phyloP scores from a whole-genome alignment of 2,888 invertebrate species.

The Chromoteleia sp. region DNA sequence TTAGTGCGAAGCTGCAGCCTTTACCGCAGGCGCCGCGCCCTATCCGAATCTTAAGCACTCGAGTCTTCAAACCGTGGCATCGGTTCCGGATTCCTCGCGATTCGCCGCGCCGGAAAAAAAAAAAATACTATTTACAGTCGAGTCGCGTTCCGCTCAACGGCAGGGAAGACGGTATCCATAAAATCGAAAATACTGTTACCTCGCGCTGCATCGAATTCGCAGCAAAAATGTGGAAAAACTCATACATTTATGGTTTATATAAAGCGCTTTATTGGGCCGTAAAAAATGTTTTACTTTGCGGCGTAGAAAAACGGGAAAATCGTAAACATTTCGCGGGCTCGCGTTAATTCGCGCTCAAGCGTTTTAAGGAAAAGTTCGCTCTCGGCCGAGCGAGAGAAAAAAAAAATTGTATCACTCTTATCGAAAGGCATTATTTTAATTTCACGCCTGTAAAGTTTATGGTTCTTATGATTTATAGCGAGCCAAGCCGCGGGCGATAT shows the following conservation, averaged over 20 bases:
- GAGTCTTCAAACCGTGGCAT: constrained; percentile 28
- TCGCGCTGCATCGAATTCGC: constrained; percentile 10
- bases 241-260: constrained; percentile 5
- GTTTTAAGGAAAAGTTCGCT: neutral
- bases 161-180: constrained; percentile 42
- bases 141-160: constrained; percentile 39
- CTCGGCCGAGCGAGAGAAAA: neutral
- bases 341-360: neutral
- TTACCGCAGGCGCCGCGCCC: constrained; percentile 32
- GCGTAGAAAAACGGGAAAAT: neutral
- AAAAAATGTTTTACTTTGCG: constrained; percentile 1
- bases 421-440: constrained; percentile 51
- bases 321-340: neutral
- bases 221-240: neutral
- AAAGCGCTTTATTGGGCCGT: constrained; percentile 10
- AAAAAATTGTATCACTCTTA: constrained; percentile 16
- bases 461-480: constrained; percentile 25
- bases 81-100: constrained; percentile 47
- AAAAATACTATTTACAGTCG: constrained; percentile 23
- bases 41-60: constrained; percentile 37
- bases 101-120: constrained; percentile 15
- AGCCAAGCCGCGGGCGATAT: constrained; percentile 17
- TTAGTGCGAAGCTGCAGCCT: constrained; percentile 21
- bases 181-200: constrained; percentile 55
- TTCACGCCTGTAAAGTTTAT: constrained; percentile 50